phyloP scores from a whole-genome alignment of 1,140 invertebrate genomes.

The Metopolophium dirhodum region DNA sequence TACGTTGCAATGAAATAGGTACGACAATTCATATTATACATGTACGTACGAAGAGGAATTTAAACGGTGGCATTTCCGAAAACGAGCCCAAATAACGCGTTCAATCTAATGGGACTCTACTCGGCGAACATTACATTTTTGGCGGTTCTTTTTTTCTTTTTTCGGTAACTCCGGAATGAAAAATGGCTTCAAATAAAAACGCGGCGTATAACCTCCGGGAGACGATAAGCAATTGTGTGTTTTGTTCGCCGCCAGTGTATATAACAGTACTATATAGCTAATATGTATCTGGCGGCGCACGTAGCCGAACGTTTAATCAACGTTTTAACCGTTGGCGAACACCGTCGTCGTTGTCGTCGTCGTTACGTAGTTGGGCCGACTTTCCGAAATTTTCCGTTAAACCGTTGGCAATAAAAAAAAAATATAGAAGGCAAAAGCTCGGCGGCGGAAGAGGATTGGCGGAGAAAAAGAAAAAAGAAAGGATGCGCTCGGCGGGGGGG shows the following conservation, averaged over 20 bases:
- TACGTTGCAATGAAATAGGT: too few relatives aligned
- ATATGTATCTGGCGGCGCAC: neutral
- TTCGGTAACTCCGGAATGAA: neutral
- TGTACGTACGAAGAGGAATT: neutral
- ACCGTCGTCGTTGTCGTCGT: neutral
- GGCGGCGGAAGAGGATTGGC: neutral
- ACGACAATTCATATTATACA: too few relatives aligned
- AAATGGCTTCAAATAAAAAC: neutral
- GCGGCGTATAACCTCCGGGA: neutral
- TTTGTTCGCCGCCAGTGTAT: neutral
- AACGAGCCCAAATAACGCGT: neutral
- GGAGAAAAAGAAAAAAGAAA: neutral
- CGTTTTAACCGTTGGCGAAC: neutral
- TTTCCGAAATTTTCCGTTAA: neutral
- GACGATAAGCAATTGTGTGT: slow-evolving; percentile 18
- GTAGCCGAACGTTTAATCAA: neutral
- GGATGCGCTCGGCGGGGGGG: neutral
- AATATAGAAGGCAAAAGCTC: too few relatives aligned
- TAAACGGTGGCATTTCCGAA: neutral
- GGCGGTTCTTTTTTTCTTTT: neutral
- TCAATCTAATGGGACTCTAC: neutral
- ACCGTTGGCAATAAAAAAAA: neutral
- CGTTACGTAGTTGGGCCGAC: neutral
- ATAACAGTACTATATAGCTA: too few relatives aligned
- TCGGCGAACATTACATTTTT: neutral